These are phyloP conservation scores for Drosophila kanapiae DNA, from an alignment of 1,140 invertebrate species.

Conservation along the genomic window DNA sequence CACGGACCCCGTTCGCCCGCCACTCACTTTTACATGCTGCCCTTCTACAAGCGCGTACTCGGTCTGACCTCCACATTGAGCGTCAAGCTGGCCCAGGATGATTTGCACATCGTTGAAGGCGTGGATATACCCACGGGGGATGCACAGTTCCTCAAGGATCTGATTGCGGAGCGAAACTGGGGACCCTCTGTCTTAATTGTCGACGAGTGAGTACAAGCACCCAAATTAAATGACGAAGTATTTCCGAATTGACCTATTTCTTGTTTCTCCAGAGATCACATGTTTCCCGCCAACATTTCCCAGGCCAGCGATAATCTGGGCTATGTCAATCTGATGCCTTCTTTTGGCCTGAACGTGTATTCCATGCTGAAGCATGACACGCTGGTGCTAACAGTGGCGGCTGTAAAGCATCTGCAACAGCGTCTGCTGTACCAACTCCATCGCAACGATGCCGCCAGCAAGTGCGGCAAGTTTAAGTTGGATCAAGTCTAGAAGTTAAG, in stretches of 20 bases:
- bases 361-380: slow-evolving; percentile 99
- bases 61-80: slow-evolving; percentile 94
- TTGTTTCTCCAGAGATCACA: slow-evolving; percentile 88
- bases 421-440: slow-evolving; percentile 93
- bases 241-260: neutral
- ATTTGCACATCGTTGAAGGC: slow-evolving; percentile 95
- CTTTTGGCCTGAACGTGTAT: slow-evolving; percentile 94
- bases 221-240: slow-evolving; percentile 25
- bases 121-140: slow-evolving; percentile 95
- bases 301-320: slow-evolving; percentile 91
- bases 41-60: slow-evolving; percentile 89
- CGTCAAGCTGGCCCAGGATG: slow-evolving; percentile 97
- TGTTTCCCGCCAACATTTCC: slow-evolving; percentile 95
- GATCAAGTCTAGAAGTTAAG: slow-evolving; percentile 85
- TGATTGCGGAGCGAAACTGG: slow-evolving; percentile 95
- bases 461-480: slow-evolving; percentile 86
- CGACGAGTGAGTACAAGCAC: slow-evolving; percentile 90
- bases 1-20: slow-evolving; percentile 96
- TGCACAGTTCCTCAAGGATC: slow-evolving; percentile 91
- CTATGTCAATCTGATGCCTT: slow-evolving; percentile 97
- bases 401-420: slow-evolving; percentile 94
- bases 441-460: slow-evolving; percentile 86
- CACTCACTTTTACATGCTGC: slow-evolving; percentile 97
- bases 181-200: slow-evolving; percentile 97
- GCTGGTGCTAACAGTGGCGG: slow-evolving; percentile 94